Evolutionary conservation across 1,140 invertebrate genomes (phyloP).

Genomic region (Mizuhopecten yessoensis): DNA sequence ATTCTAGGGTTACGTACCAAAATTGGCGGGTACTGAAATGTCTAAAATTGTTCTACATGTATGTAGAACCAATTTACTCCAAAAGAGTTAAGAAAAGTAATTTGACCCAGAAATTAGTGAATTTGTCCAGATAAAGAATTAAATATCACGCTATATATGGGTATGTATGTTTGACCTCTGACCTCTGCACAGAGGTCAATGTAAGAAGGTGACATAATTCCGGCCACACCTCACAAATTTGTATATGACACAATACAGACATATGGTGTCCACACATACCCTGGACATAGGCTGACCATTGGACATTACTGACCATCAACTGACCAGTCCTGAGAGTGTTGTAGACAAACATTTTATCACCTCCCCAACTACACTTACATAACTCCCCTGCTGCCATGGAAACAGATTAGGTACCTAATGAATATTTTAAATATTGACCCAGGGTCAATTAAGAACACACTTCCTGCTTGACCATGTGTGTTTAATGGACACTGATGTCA

Average conservation of each 20-base stretch:
- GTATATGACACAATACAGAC: too few relatives aligned
- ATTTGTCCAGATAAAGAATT: too few relatives aligned
- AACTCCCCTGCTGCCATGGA: background rate
- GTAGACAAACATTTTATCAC: conserved; percentile 7
- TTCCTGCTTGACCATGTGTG: conserved; percentile 36
- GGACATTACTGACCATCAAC: background rate
- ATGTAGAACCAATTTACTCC: too few relatives aligned
- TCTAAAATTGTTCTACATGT: too few relatives aligned
- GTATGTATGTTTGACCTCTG: too few relatives aligned
- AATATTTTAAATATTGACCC: conserved; percentile 35
- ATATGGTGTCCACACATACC: background rate
- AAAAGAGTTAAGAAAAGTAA: too few relatives aligned
- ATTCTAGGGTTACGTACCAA: too few relatives aligned
- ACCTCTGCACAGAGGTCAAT: too few relatives aligned
- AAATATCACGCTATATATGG: too few relatives aligned
- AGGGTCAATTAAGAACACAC: background rate
- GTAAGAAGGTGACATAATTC: background rate
- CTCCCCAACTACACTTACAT: background rate
- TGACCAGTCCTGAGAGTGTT: background rate
- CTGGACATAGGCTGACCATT: background rate
- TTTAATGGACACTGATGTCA: conserved; percentile 32
- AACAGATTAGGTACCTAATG: conserved; percentile 22
- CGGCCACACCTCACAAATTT: too few relatives aligned
- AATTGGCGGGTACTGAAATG: too few relatives aligned
- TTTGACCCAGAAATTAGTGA: too few relatives aligned